Base-by-base conservation (phyloP, 2,888 invertebrate species). In the Drosophila neutralis region DNA sequence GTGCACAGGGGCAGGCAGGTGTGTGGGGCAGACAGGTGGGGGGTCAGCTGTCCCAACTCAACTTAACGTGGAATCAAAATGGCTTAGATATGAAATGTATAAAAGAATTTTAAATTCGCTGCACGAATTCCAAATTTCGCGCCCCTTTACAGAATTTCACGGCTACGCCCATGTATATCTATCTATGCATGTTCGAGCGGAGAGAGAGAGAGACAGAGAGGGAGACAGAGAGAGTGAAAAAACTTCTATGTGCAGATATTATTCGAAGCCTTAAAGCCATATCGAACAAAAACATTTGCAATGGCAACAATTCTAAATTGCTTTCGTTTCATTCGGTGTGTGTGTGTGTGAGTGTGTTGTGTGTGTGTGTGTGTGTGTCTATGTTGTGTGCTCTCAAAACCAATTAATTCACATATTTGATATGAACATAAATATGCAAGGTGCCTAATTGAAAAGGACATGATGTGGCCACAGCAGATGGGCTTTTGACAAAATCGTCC, bases 391-490 rank as follows among this genome's bases (percentile, higher is more conserved):
- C 64, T 73, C 69, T 78, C 76, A 88, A 86, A 84, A 88, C 70
- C 89, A 88, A 84, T 88, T 86, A 84, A 88, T 76, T 88, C 62
- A 64, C 61, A 63, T 71, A 72, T 80, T 78, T 83, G 70, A 86
- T 83, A 80, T 73, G 81, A 81, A 73, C 77, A 72, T 68, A 68
- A 62, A 60, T 80, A 51, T 67, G 63, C 69, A 56, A 21, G 62
- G 63, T 24, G 38, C 70, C 53, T 86, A 84, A 84, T 84, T 84
- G 84, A 80, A 86, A 86, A 76, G 68, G 68, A 78, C 79, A 80
- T 54, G 54, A 69, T 70, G 63, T 69, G 61, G 51, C 29, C 69
- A 42, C 63, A 65, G 62, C 56, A 69, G 1, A 24, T 7, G 4
- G 21, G 15, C 24, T 45, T 62, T 62, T 79, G 67, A 54, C 74